Base-by-base conservation (phyloP, 2,888 invertebrate species). In the Drosophila cognata region DNA sequence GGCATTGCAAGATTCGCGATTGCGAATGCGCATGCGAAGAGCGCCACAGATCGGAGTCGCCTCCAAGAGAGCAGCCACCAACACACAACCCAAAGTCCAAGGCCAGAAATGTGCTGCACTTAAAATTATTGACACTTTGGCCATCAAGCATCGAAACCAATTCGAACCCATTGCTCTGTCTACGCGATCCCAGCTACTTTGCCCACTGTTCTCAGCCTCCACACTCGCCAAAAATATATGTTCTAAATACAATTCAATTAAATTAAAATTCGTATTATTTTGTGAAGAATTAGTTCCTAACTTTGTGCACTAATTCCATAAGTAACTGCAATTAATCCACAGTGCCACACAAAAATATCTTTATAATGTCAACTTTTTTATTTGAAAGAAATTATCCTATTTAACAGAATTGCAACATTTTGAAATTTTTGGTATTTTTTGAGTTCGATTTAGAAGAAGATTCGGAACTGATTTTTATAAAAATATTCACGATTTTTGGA, bases 41-140 rank as follows among this genome's bases (percentile, higher is more conserved):
- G 62, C 55, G 46, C 50, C 67, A 51, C 38, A 41, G 46, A n/a
- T 52, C 53, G 31, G 51, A 56, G 43, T 31, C 43, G 58, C 58
- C 65, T 52, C 61, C 51, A 53, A 75, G 69, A 75, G 71, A 78
- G 79, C 56, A 33, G 3, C 33, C 33, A 11, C 33, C 33, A 46
- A 5, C 2, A 16, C 28, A n/a, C 10, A 13, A 7, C 6, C 29
- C 35, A 35, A 33, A 28, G 38, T n/a, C 29, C 38, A 41, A 50
- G 25, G 35, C 3, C 46, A 86, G 77, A 79, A 84, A 88, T 86
- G 81, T 71, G 64, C 33, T 69, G 65, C 84, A 85, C 89, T 88
- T 86, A 88, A 85, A 85, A 85, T 85, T 85, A 88, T 85, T 85
- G 84, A 85, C 84, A 85, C 84, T 85, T 88, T 75, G 75, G 48